phyloP scores from a whole-genome alignment of 30 jellyfish, hydroid and myxozoan species.

The Cassiopea andromeda region DNA sequence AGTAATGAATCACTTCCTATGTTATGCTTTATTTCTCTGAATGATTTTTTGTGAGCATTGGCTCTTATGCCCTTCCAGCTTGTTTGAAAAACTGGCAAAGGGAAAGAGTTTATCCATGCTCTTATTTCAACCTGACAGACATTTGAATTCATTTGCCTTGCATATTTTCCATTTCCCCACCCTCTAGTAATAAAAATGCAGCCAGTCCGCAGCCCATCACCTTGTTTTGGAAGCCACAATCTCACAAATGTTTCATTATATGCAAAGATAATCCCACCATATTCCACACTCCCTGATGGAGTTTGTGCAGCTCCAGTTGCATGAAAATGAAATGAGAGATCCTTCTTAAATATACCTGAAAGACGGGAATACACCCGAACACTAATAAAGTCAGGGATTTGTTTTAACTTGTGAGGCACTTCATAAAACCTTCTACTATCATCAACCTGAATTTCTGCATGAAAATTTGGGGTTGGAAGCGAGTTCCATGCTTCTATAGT shows the following conservation, averaged over 20 bases:
- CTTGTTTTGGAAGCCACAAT: constrained; percentile 88
- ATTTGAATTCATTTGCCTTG: constrained; percentile 60
- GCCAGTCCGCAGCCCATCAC: constrained; percentile 59
- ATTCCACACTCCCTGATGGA: constrained; percentile 62
- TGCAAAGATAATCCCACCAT: constrained; percentile 92
- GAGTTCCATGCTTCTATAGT: constrained; percentile 88
- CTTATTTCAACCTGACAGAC: constrained; percentile 87
- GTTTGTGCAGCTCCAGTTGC: constrained; percentile 92
- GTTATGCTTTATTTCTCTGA: constrained; percentile 78
- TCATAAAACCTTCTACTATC: constrained; percentile 52
- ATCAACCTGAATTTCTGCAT: constrained; percentile 78
- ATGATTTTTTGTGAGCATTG: constrained; percentile 68
- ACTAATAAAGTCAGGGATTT: constrained; percentile 91
- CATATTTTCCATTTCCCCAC: constrained; percentile 94
- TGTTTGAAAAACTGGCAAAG: constrained; percentile 90
- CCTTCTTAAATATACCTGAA: constrained; percentile 18
- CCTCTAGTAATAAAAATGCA: constrained; percentile 81
- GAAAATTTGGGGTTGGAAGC: constrained; percentile 91
- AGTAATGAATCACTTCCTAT: constrained; percentile 49
- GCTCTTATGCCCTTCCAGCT: constrained; percentile 78
- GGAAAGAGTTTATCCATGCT: constrained; percentile 90
- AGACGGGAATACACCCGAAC: constrained; percentile 70
- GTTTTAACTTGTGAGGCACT: constrained; percentile 70
- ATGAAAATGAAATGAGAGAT: constrained; percentile 74
- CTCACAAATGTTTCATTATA: constrained; percentile 80